Evolutionary conservation across 2,113 vertebrate species (phyloP).

Genomic region (Anas platyrhynchos): DNA sequence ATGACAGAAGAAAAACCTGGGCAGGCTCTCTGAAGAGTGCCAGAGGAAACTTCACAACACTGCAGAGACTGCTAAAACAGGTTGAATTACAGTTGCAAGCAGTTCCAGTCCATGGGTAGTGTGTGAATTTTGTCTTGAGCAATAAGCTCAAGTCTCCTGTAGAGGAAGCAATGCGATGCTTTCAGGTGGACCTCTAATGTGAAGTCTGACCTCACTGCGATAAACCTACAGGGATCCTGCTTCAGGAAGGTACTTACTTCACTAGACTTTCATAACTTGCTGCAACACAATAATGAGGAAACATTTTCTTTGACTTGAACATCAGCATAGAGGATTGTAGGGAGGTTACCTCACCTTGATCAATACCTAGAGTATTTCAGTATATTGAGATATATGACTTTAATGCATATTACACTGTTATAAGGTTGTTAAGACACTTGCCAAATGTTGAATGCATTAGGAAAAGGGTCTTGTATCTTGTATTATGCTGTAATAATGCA

Average conservation of each 20-base stretch:
- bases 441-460: neutral
- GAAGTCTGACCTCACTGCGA: neutral
- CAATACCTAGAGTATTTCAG: neutral
- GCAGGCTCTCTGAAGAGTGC: neutral
- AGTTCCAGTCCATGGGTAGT: neutral
- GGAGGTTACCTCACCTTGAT: neutral
- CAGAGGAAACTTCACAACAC: neutral
- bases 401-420: neutral
- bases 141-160: neutral
- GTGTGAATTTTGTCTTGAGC: neutral
- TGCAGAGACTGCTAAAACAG: neutral
- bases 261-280: neutral
- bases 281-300: neutral
- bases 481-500: neutral
- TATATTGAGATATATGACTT: neutral
- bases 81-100: neutral
- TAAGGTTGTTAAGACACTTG: neutral
- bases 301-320: fast-evolving
- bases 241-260: neutral
- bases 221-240: fast-evolving
- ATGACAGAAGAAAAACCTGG: neutral
- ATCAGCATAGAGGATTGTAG: neutral
- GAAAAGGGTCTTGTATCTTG: neutral
- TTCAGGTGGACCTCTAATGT: neutral
- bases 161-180: neutral